Base-by-base conservation (phyloP, 2,113 vertebrate genomes). In the Malurus alboscapulatus region DNA sequence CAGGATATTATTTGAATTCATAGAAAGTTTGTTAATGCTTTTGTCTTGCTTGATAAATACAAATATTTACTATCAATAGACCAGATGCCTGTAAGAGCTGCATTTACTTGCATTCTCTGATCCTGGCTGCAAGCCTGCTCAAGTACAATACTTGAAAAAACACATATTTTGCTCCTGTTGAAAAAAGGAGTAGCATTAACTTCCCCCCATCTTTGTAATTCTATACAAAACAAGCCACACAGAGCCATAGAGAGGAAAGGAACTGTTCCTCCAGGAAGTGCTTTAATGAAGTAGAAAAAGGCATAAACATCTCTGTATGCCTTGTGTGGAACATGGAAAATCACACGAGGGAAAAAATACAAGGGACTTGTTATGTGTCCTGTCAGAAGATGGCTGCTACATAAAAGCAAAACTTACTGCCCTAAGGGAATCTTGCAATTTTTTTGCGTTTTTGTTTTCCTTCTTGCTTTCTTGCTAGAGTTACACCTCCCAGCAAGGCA, bases 371-470 rank as follows among this genome's bases (percentile, higher is more conserved):
- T 95, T 96, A 84, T 81, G 44, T 83, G 84, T 90, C 92, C 80
- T 93, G 92, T 92, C 89, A 96, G 87, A 92, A 95, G 95, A 96
- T 71, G 93, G 88, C 67, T 95, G 62, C 48, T 91, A 91, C 93
- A 83, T 93, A 84, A 94, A 95, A 93, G 67, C n/a, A 74, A 34
- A 90, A 87, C 55, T 82, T 95, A 77, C 4, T 91, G 84, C 92
- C 90, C 51, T n/a, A 16, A 88, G 92, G 95, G 90, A 90, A 95
- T 93, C 48, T 32, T 74, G 48, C 55, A 20, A 93, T 95, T 95
- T 50, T 89, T 94, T 68, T 88, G 53, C 77, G 19, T 9, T 57
- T 69, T 89, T 91, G 62, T 76, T 96, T 92, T 78, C 82, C 38
- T 61, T 84, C 85, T 40, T 62, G 44, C 55, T 74, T 79, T 84